Conservation (phyloP, 2,888 invertebrate genomes). For the Suillia variegata region DNA sequence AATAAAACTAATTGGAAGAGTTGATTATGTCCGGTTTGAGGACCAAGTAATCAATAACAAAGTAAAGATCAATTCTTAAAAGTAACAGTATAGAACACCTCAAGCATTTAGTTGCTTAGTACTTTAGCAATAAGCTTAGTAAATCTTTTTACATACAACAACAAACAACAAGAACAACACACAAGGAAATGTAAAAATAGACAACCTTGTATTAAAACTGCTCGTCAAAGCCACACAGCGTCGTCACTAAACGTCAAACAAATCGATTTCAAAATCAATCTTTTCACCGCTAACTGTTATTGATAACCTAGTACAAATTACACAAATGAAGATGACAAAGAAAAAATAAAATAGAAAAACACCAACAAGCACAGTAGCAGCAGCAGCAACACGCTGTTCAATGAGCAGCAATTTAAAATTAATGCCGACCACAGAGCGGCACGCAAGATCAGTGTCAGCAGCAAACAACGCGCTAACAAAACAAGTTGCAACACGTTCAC, state of each 20-base stretch:
- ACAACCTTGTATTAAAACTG: too few species aligned
- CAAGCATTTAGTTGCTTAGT: too few species aligned
- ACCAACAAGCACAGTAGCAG: not conserved
- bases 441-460: slow-evolving; percentile 1
- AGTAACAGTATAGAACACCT: too few species aligned
- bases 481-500: not conserved
- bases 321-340: not conserved
- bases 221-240: too few species aligned
- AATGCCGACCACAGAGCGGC: not conserved
- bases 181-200: too few species aligned
- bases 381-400: slow-evolving; percentile 12
- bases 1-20: too few species aligned
- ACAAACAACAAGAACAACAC: too few species aligned
- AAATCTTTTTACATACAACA: too few species aligned
- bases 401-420: not conserved
- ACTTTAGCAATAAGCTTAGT: too few species aligned
- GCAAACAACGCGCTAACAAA: not conserved
- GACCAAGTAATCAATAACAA: too few species aligned
- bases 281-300: slow-evolving; percentile 48
- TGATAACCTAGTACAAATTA: slow-evolving; percentile 49
- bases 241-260: slow-evolving; percentile 14
- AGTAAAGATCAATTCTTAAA: too few species aligned
- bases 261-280: slow-evolving; percentile 34
- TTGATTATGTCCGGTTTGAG: too few species aligned
- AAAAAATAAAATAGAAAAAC: slow-evolving; percentile 34